Percentiles rank a stretch among this genome's conserved stretches.
phyloP scores from a whole-genome alignment of 2,113 vertebrate species.

The Lampris incognitus region DNA sequence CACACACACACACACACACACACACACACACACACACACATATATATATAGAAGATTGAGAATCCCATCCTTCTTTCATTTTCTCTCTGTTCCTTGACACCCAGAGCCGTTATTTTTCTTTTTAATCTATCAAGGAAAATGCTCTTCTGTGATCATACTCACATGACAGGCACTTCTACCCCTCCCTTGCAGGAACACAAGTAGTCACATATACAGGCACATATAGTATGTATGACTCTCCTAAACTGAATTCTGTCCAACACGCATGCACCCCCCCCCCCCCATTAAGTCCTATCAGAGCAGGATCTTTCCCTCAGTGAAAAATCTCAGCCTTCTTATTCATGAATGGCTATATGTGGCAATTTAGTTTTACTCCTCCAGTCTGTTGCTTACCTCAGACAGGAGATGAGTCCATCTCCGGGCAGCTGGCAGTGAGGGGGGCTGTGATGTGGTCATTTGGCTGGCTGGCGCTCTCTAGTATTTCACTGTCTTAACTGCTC shows the following conservation, averaged over 20 bases:
- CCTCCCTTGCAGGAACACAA: not conserved
- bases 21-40: slow-evolving; percentile 15
- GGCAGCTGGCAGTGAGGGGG: slow-evolving; percentile 54
- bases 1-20: slow-evolving; percentile 24
- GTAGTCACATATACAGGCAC: not conserved
- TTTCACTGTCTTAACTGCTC: slow-evolving; percentile 55
- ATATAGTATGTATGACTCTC: not conserved
- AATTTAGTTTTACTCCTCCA: slow-evolving; percentile 71
- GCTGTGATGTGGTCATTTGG: slow-evolving; percentile 70
- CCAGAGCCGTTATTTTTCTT: not conserved
- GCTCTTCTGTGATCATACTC: not conserved
- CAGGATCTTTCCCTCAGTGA: slow-evolving; percentile 52
- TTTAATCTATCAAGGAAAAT: slow-evolving; percentile 14
- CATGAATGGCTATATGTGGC: slow-evolving; percentile 62
- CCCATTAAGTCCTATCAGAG: slow-evolving; percentile 10
- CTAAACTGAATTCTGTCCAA: not conserved
- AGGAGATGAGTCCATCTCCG: slow-evolving; percentile 71
- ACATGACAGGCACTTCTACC: not conserved
- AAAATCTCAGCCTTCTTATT: slow-evolving; percentile 61
- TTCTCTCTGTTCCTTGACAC: not conserved
- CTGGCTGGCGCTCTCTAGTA: slow-evolving; percentile 50
- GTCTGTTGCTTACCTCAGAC: slow-evolving; percentile 68
- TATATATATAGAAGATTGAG: not conserved
- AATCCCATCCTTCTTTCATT: not conserved
- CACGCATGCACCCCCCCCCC: not conserved